Evolutionary conservation across 2,888 invertebrate species (phyloP), one percentile per base, ranked within the genome.

Genomic region (Ernsta delagoae): DNA sequence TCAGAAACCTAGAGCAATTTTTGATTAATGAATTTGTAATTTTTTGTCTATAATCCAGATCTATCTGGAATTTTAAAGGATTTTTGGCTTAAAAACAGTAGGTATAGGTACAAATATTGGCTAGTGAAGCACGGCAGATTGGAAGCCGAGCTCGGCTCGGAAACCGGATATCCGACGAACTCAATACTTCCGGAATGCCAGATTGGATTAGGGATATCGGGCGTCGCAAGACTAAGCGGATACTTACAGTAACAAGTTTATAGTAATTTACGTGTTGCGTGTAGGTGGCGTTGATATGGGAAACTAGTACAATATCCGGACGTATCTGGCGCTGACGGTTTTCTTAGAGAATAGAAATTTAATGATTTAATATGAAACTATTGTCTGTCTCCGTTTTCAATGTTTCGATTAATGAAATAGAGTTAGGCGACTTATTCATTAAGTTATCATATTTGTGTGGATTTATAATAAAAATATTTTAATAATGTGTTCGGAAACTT

Each of bases 161-260:
- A 36, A 36, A 36, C 57, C 62, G 68, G 68, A 68, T 68, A 68
- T 68, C 62, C 68, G 68, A 36, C 24, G 62, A 64, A 50, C 68
- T 57, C 36, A 62, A 68, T 62, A 62, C 68, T 68, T 68, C 68
- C 68, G 62, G 62, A 34, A 36, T 36, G 50, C 16, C 68, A 68
- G 68, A 68, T 68, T 68, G 68, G 68, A 68, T 68, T 63, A 68
- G 36, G 61, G 24, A 57, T 64, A 59, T 56, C 62, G 62, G 62
- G n/a, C 61, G 48, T 36, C 39, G 56, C 56, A 36, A 31, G 56
- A 31, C 56, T 56, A 36, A 36, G 54, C 31, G 31, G 31, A 34
- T 50, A 50, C 16, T 50, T 50, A 50, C 11, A 12, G 48, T 50
- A 16, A 50, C 50, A 16, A 50, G 50, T 50, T 16, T 50, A 50